Base-by-base conservation (phyloP, 1,140 invertebrate genomes). In the Drosophila orena region DNA sequence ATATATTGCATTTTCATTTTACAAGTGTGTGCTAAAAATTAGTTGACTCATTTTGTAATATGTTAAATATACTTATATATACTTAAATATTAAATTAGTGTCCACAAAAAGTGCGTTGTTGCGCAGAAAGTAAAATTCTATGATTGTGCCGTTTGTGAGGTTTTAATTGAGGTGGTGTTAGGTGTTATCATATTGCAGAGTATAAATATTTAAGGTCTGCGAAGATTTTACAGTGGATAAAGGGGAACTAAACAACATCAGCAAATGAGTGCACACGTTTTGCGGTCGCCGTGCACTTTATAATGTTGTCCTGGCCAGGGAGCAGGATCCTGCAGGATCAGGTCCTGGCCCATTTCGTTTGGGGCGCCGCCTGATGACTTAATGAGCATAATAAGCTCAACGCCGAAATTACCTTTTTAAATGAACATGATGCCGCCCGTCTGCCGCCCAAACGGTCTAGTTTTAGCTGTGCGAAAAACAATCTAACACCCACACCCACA, bases 371-470 rank as follows among this genome's bases (percentile, higher is more conserved):
- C 77, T 89, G 84, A 89, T 89, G 84, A 89, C 84, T 89, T 89
- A 89, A 89, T 89, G 84, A 89, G 84, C 73, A 89, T 89, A 89
- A 89, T 89, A 89, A 89, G 84, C 84, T 89, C 79, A 89, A 56
- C 65, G 69, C 84, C 79, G 61, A 89, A 89, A 89, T 89, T 89
- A 89, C 84, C 84, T 89, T 84, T 88, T 89, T 77, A 89, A 89
- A 89, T 89, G 81, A 89, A 89, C 84, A 88, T 88, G 79, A 84
- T 88, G 76, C 68, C 49, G 22, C 42, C 61, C 46, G 30, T 37
- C 43, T n/a, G 14, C 35, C n/a, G 5, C 22, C 35, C 58, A 42
- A 40, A 49, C 47, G 20, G 34, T 44, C 55, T 52, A 52, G 68
- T 44, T 59, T 46, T 47, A 43, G 66, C 38, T 58, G 54, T 42